Base-by-base conservation (phyloP, 64 coral and sea anemone species). In the Porites australiensis region DNA sequence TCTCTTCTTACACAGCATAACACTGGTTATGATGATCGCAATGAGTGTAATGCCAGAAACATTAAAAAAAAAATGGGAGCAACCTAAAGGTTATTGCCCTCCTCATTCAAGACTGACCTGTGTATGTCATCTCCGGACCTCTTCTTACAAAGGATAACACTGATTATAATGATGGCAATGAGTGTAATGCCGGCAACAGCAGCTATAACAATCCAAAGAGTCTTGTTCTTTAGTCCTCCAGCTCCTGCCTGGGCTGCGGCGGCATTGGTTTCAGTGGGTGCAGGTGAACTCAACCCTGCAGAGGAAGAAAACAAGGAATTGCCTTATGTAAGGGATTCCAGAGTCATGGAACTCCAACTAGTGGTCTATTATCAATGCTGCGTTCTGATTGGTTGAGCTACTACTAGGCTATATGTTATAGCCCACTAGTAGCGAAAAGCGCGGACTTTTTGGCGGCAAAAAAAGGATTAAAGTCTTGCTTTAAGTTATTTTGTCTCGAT, bases 71-170 rank as follows among this genome's bases (percentile, higher is more conserved):
- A 37, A 37, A 37, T 37, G 27, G 27, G 27, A 37, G 27, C 27
- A 37, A 37, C 20, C 54, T 3, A 22, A 15, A 65, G 12, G 0
- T 87, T 37, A 37, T 37, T 37, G 27, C 27, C 27, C 27, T 37
- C 27, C 27, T 37, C 27, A 37, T 37, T 37, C 27, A 37, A 37
- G 27, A 37, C 27, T 92, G 21, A 95, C 96, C 89, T 98, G 23
- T 82, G 89, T 12, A 96, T 82, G 63, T 95, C 96, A 15, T 98
- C 93, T 61, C 92, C 96, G 16, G 96, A 95, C 74, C 96, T 94
- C 79, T 98, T 98, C 89, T 95, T 98, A 72, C 96, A 98, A 4
- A 98, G 77, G 7, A 98, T 86, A n/a, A 98, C 96, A 79, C 96
- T 98, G 58, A 98, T 98, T 53, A 98, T 91, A 13, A 98, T 92